These are phyloP conservation scores for Malaclemys terrapin DNA, from an alignment of 2,113 vertebrate species.

Conservation along the genomic window DNA sequence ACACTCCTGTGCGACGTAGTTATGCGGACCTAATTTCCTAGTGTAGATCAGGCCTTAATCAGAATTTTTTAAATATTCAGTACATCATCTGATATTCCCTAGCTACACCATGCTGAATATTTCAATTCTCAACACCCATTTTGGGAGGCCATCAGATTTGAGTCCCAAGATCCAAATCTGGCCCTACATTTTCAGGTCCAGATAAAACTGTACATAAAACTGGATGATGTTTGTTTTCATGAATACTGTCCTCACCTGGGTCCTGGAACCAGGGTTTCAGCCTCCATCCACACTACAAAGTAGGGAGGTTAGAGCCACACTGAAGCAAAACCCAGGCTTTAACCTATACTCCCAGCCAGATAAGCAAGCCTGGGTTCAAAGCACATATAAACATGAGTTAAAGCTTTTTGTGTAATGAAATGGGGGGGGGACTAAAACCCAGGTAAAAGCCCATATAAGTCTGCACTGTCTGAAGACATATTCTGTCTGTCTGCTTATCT, in stretches of 20 bases:
- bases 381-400: not conserved
- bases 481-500: not conserved
- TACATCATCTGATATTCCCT: not conserved
- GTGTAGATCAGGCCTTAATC: not conserved
- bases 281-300: not conserved
- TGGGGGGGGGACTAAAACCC: not conserved
- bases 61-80: not conserved
- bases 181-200: not conserved
- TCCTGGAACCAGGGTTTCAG: not conserved
- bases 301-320: not conserved
- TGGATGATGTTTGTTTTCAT: no score
- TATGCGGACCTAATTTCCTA: not conserved
- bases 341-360: not conserved
- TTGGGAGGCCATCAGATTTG: not conserved
- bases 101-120: not conserved
- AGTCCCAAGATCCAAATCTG: not conserved
- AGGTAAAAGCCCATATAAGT: not conserved
- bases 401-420: not conserved
- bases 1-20: not conserved
- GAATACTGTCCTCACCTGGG: not conserved
- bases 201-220: not conserved
- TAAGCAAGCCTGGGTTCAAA: not conserved
- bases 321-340: not conserved
- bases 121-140: not conserved
- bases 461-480: not conserved